These are phyloP conservation scores for Griposia aprilina DNA, from an alignment of 2,888 invertebrate genomes.

Conservation along the genomic window DNA sequence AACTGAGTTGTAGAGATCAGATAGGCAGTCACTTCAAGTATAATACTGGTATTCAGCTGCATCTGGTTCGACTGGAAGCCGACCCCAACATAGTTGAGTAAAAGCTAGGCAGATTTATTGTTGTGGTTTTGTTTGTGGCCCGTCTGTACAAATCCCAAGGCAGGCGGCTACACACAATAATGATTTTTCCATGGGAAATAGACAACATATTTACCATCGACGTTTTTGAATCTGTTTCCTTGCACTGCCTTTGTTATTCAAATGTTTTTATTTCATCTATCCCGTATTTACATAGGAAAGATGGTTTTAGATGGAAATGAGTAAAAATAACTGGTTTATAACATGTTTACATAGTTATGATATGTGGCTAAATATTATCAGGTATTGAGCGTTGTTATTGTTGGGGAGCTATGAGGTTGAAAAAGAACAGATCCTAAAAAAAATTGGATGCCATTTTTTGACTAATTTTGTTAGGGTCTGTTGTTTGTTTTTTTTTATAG, in stretches of 20 bases:
- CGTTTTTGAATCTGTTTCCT: conserved; percentile 40
- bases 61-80: too few relatives aligned
- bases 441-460: too few relatives aligned
- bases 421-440: neutral
- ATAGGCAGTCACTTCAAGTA: too few relatives aligned
- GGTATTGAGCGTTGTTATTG: neutral
- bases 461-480: too few relatives aligned
- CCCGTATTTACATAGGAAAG: conserved; percentile 17
- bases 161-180: neutral
- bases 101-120: neutral
- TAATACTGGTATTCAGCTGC: too few relatives aligned
- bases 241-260: conserved; percentile 28
- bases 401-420: neutral
- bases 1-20: too few relatives aligned
- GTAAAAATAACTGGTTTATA: conserved; percentile 5
- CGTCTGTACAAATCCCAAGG: neutral
- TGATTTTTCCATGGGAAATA: conserved; percentile 15
- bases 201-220: conserved; percentile 25
- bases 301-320: conserved; percentile 13
- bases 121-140: neutral
- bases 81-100: neutral
- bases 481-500: too few relatives aligned
- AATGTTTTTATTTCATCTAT: conserved; percentile 33
- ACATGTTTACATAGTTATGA: neutral
- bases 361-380: neutral